phyloP scores from a whole-genome alignment of 2,797 vertebrate genomes.

The Neosilurus hyrtlii region DNA sequence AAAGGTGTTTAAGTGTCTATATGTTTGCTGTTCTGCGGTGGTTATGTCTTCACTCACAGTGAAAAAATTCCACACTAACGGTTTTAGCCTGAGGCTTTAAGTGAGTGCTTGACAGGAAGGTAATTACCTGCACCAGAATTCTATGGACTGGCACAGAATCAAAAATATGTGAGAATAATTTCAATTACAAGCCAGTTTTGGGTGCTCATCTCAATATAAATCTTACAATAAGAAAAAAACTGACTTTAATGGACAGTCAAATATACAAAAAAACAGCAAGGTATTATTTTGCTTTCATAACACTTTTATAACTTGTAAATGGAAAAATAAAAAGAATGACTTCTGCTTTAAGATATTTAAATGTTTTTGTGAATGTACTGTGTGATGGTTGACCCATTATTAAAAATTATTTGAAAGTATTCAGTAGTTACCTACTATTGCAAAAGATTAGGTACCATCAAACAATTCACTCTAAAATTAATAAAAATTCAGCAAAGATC shows the following conservation, averaged over 20 bases:
- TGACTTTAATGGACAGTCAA: constrained; percentile 9
- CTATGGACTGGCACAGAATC: not conserved
- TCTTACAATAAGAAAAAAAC: not conserved
- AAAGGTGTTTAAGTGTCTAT: too few species aligned
- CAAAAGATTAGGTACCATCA: constrained; percentile 17
- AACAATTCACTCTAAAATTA: not conserved
- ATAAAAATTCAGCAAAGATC: constrained; percentile 6
- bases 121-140: too few species aligned
- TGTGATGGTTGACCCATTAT: not conserved
- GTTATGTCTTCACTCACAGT: too few species aligned
- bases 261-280: not conserved
- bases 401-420: not conserved
- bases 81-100: too few species aligned
- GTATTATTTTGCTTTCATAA: constrained; percentile 20
- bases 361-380: constrained; percentile 3
- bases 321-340: not conserved
- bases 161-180: not conserved
- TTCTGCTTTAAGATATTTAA: not conserved
- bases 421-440: not conserved
- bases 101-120: too few species aligned
- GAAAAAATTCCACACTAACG: too few species aligned
- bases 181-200: not conserved
- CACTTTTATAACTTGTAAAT: not conserved
- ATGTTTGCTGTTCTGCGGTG: too few species aligned
- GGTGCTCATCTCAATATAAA: not conserved